Percentiles rank a stretch among this genome's conserved stretches.
phyloP scores from a whole-genome alignment of 2,113 vertebrate species.

The Mobula birostris region DNA sequence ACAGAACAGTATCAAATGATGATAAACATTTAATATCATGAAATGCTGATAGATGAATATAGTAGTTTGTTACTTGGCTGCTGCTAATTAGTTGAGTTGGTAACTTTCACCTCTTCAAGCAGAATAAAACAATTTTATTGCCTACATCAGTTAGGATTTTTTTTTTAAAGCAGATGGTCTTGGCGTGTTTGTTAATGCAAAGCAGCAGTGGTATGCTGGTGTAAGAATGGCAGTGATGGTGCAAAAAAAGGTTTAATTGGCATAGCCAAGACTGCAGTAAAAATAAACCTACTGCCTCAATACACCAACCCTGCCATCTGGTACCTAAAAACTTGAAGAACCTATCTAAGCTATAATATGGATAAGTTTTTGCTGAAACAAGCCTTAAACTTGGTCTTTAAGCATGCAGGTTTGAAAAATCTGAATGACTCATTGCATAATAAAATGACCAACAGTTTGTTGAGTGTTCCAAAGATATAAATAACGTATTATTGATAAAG shows the following conservation, averaged over 20 bases:
- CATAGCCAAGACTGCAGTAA: not conserved
- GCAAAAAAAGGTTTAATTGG: constrained; percentile 7
- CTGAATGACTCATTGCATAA: not conserved
- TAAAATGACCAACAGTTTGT: not conserved
- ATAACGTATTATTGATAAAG: not conserved
- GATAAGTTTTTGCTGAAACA: not conserved
- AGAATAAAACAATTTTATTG: constrained; percentile 12
- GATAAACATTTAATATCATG: not conserved
- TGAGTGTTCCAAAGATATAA: not conserved
- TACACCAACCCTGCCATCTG: not conserved
- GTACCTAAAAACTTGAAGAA: not conserved
- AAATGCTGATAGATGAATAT: not conserved
- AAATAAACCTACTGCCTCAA: not conserved
- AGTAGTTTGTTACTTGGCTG: not conserved
- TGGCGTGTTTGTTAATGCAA: constrained; percentile 19
- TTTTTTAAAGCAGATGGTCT: constrained; percentile 13
- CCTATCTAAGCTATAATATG: too few species aligned
- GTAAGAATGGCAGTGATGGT: not conserved
- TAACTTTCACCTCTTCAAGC: not conserved
- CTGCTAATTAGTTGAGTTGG: not conserved
- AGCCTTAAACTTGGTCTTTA: not conserved
- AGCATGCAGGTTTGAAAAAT: not conserved
- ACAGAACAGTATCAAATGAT: not conserved
- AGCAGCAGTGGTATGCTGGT: constrained; percentile 13
- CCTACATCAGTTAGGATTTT: not conserved